A percentile compares a stretch with the other conserved stretches of the same genome.
phyloP scores from a whole-genome alignment of 2,113 vertebrate species.

The Engraulis encrasicolus region DNA sequence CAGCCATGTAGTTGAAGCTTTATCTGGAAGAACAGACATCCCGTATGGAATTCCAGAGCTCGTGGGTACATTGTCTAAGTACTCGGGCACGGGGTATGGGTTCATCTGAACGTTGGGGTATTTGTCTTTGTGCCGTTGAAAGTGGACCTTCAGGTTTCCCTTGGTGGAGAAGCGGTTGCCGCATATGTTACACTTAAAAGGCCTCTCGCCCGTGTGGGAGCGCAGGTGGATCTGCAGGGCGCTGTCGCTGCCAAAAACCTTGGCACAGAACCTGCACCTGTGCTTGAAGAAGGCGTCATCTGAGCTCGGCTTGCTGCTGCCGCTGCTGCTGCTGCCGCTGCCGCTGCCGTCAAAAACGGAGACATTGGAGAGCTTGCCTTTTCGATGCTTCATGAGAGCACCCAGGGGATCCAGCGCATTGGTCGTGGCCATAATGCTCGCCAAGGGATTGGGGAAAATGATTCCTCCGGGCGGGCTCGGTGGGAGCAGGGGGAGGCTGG shows the following conservation, averaged over 20 bases:
- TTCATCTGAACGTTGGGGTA: constrained; percentile 99
- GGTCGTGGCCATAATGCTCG: constrained; percentile 92
- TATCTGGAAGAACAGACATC: constrained; percentile 93
- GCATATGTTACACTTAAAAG: constrained; percentile 98
- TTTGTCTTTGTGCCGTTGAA: constrained; percentile 97
- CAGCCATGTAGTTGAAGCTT: constrained; percentile 90
- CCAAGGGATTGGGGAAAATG: constrained; percentile 96
- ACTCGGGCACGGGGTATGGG: constrained; percentile 96
- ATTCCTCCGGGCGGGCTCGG: constrained; percentile 89
- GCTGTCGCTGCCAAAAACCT: constrained; percentile 99
- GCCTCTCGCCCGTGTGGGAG: constrained; percentile 95
- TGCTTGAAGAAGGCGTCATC: constrained; percentile 99
- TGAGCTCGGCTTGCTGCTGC: constrained; percentile 85
- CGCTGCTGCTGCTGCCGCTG: too few species aligned
- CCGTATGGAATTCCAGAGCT: constrained; percentile 96
- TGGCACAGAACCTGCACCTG: constrained; percentile 98
- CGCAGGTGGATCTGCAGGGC: constrained; percentile 98
- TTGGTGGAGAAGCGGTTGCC: constrained; percentile 99
- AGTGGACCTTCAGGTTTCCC: constrained; percentile 98
- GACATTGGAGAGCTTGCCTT: constrained; percentile 87
- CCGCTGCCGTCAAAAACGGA: constrained; percentile 92
- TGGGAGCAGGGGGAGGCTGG: constrained; percentile 93
- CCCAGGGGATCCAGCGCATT: constrained; percentile 91
- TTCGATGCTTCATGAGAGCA: constrained; percentile 91
- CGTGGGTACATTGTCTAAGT: constrained; percentile 96